Base-by-base conservation (phyloP, 2,888 invertebrate genomes). In the Dicranocentrus wangi region DNA sequence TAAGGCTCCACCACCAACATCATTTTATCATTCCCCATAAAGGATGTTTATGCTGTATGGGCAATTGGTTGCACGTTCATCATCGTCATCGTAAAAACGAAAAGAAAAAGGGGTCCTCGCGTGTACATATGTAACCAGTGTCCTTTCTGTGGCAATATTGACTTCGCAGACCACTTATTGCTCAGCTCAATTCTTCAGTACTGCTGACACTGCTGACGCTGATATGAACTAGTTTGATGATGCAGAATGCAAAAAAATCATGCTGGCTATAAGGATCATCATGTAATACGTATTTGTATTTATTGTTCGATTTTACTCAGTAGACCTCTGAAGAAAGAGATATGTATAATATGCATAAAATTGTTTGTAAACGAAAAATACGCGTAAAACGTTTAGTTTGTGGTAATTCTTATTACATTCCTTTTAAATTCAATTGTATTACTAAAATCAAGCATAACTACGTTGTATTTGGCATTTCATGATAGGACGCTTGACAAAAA, bases 1-100 rank as follows among this genome's bases (percentile, higher is more conserved):
- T 75, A 32, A 69, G 61, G 43, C 73, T 43, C 53, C 65, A 65
- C 51, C 47, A 19, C 43, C 66, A 66, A 15, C 43, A 27, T 55
- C 75, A 53, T 53, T 43, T 8, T 51, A 60, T 76, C 39, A 66
- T 42, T 51, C 65, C 28, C 23, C 42, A 2, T 23, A 55, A 55
- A 55, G 55, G 55, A 25, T 25, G 23, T n/a, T 17, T 19, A 51
- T 55, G 8, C 3, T 55, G 8, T 55, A 55, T 1, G 17, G n/a
- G 13, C 55, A 55, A 25, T 28, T 32, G 32, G 3, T 13, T 32
- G 8, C 10, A 28, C 27, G n/a, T 27, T 13, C 28, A 27, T 27
- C 21, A 53, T 8, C 21, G 25, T 32, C 32, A 10, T 10, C 32
- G 10, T 7, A 47, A 7, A n/a, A 47, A 47, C 5, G 47, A n/a